Evolutionary conservation across 2,797 vertebrate species (phyloP).

Genomic region (Sparidentex hasta): DNA sequence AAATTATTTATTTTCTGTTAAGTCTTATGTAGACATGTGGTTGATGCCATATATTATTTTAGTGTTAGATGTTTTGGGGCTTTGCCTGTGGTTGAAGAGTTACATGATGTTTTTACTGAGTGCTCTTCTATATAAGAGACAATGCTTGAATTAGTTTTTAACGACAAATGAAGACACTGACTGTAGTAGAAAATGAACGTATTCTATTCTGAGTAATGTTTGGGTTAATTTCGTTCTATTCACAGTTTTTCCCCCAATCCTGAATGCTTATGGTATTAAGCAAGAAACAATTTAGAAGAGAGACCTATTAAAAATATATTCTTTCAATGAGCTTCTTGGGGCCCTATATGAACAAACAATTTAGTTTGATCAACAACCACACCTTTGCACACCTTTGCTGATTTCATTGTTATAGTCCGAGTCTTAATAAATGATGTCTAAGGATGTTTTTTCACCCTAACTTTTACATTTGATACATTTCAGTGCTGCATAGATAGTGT

Average conservation of each 20-base stretch:
- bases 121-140: conserved; percentile 35
- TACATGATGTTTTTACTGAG: conserved; percentile 25
- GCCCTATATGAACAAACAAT: not conserved
- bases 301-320: not conserved
- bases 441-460: not conserved
- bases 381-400: not conserved
- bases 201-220: not conserved
- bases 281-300: not conserved
- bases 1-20: conserved; percentile 16
- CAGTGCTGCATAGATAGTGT: too few relatives aligned
- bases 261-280: not conserved
- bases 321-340: not conserved
- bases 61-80: conserved; percentile 8
- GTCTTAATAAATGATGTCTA: not conserved
- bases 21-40: conserved; percentile 62
- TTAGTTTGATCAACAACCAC: not conserved
- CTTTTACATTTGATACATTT: too few relatives aligned
- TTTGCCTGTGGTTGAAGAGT: conserved; percentile 39
- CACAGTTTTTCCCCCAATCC: not conserved
- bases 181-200: not conserved
- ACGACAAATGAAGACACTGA: conserved; percentile 7
- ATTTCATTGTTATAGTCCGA: not conserved
- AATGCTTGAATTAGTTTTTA: conserved; percentile 34
- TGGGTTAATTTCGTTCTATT: not conserved
- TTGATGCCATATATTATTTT: conserved; percentile 37